Evolutionary conservation across 2,113 vertebrate genomes (phyloP), one percentile per base, ranked within the genome.

Genomic region (Python bivittatus): DNA sequence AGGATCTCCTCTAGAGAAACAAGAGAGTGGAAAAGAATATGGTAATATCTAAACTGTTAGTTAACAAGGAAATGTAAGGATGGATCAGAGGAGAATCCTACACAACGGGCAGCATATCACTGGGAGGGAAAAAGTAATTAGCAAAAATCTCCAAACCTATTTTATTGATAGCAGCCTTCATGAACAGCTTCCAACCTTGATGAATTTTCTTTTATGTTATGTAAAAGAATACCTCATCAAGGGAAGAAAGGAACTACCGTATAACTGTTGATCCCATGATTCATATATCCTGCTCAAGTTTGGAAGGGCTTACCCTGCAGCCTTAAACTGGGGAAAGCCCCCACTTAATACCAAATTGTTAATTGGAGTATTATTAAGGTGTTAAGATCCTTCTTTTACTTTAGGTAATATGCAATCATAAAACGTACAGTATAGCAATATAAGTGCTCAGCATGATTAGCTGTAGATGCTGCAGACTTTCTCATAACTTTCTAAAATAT

Each of bases 1-100:
- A 99, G 97, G 88, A 99, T 98, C 97, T 99, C 99, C 97, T 99
- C 99, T 99, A 96, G 17, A 94, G 92, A 94, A 79, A 97, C 93
- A 0, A 1, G 0, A 90, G 92, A 96, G 95, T 0, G 90, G 20
- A 48, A 87, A 53, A 91, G 93, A 92, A 84, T 33, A 23, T 7
- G 68, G 53, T 96, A 93, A 96, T 93, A 90, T 0, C 0, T 68
- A 92, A 89, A 92, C 88, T 61, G 89, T 44, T 20, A 94, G 90
- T 90, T 94, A 95, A 58, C 60, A 94, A 93, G 85, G 95, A 95
- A 94, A 91, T 84, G 25, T 2, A 29, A 48, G 68, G 1, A 94
- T 86, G 91, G 90, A 84, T 12, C 33, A 8, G 89, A 91, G 93
- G 94, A 38, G 38, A 94, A 60, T 93, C 68, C 64, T 87, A 92